Percentiles rank a stretch among this genome's conserved stretches.
Evolutionary conservation across 2,888 invertebrate species (phyloP).

Genomic region (Dyspetes luteomarginatus): DNA sequence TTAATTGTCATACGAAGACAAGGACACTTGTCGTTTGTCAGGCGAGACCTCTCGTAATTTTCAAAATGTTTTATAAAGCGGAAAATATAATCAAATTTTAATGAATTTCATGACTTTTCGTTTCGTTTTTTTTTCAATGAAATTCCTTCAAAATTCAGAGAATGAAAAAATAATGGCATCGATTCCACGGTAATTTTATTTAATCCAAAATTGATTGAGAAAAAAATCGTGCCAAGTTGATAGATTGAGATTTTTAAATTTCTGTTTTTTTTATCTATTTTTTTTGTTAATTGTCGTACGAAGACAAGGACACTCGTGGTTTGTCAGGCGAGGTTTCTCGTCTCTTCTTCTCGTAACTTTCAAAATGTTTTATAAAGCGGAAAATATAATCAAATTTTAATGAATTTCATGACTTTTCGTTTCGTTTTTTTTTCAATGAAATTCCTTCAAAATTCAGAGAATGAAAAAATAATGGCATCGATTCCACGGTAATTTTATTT

Average conservation of each 20-base stretch:
- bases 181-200: too few species aligned
- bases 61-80: neutral
- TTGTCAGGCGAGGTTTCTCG: too few species aligned
- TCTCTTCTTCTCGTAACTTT: neutral
- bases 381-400: neutral
- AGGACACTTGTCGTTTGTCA: neutral
- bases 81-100: neutral
- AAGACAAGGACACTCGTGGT: neutral
- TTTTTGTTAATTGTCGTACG: constrained; percentile 42
- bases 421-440: neutral
- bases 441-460: too few species aligned
- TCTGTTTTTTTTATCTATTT: too few species aligned
- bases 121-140: neutral
- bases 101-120: neutral
- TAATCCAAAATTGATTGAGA: too few species aligned
- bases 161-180: too few species aligned
- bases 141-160: too few species aligned
- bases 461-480: too few species aligned
- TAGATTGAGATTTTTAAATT: too few species aligned
- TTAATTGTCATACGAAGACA: constrained; percentile 35
- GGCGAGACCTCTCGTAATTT: neutral
- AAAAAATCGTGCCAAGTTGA: too few species aligned
- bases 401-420: neutral
- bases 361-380: neutral
- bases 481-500: too few species aligned